phyloP scores from a whole-genome alignment of 2,888 invertebrate genomes.

The Rhingia campestris region DNA sequence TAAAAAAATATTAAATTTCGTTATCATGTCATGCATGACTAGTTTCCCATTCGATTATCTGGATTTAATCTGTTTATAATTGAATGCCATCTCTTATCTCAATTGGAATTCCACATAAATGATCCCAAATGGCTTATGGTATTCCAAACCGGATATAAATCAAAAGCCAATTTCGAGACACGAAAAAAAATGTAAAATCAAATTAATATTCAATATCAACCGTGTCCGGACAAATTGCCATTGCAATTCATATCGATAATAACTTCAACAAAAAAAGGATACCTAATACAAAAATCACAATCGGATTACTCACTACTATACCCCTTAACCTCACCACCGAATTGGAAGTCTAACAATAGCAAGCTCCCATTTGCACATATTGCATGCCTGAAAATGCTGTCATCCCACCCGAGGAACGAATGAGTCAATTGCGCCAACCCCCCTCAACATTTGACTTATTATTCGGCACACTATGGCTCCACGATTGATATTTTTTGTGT shows the following conservation, averaged over 20 bases:
- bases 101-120: slow-evolving; percentile 31
- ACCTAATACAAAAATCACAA: slow-evolving; percentile 1
- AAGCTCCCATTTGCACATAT: slow-evolving; percentile 43
- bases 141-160: slow-evolving; percentile 30
- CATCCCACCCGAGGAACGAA: slow-evolving; percentile 18
- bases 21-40: no score
- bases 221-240: slow-evolving; percentile 26
- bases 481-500: slow-evolving; percentile 45
- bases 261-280: slow-evolving; percentile 1
- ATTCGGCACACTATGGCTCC: slow-evolving; percentile 44
- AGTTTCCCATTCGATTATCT: no score
- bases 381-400: slow-evolving; percentile 30
- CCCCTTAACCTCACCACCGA: not conserved
- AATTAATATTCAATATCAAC: slow-evolving; percentile 18
- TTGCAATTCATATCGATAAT: slow-evolving; percentile 14
- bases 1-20: no score
- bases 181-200: slow-evolving; percentile 1
- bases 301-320: slow-evolving; percentile 46
- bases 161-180: not conserved
- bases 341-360: slow-evolving; percentile 14
- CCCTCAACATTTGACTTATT: slow-evolving; percentile 47
- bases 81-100: not conserved
- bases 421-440: slow-evolving; percentile 51
- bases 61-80: not conserved
- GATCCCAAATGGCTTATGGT: slow-evolving; percentile 12